Conservation (phyloP, 1,140 invertebrate genomes). For the Aphis gossypii region DNA sequence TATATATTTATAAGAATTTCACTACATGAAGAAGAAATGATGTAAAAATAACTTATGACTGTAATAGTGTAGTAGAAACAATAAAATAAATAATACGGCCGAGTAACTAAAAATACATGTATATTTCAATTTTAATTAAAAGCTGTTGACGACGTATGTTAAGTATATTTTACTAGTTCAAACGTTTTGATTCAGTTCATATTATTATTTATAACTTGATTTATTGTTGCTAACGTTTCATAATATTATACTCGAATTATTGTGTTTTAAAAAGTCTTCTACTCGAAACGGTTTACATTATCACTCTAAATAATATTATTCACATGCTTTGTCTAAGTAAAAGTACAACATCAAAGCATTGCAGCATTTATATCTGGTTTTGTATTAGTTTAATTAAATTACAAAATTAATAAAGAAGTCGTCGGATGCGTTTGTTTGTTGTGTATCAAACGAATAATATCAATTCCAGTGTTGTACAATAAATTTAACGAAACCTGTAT, state of each 20-base stretch:
- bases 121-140: too few species aligned
- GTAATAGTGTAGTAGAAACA: too few species aligned
- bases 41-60: too few species aligned
- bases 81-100: too few species aligned
- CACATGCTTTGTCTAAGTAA: neutral
- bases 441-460: neutral
- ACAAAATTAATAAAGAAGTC: neutral
- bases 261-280: neutral
- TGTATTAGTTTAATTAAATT: slow-evolving; percentile 2
- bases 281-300: neutral
- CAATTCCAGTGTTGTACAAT: neutral
- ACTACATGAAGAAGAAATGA: too few species aligned
- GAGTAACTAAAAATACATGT: too few species aligned
- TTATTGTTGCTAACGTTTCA: neutral
- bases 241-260: neutral
- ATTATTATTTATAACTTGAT: neutral
- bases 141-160: neutral
- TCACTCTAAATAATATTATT: neutral
- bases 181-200: neutral
- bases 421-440: neutral
- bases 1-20: too few species aligned
- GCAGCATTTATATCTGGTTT: neutral
- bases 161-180: neutral
- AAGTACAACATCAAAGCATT: neutral
- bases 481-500: neutral